phyloP scores from a whole-genome alignment of 2,113 vertebrate species.

The Periophthalmodon schlosseri region DNA sequence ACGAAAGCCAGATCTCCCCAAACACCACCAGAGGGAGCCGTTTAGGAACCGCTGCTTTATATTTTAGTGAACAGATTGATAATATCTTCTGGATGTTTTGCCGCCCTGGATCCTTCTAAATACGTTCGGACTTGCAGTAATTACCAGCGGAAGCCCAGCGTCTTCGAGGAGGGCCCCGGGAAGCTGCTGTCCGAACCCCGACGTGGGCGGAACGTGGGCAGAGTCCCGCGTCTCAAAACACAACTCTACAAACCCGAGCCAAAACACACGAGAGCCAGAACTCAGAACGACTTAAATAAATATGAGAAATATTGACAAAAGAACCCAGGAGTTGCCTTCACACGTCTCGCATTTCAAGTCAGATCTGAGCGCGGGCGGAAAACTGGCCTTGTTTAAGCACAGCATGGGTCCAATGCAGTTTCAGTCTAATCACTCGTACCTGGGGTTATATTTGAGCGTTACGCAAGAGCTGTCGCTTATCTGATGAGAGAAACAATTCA shows the following conservation, averaged over 20 bases:
- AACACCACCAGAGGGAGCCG: no score
- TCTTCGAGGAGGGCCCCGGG: neutral
- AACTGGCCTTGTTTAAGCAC: constrained; percentile 5
- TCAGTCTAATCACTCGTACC: neutral
- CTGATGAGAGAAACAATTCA: neutral
- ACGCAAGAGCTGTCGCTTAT: constrained; percentile 1
- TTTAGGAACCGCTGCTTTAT: neutral
- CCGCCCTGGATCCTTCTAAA: neutral
- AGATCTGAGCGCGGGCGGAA: neutral
- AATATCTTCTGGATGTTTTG: neutral
- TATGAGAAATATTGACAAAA: constrained; percentile 7
- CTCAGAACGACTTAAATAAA: constrained; percentile 5
- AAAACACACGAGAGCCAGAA: neutral
- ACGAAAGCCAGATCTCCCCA: no score
- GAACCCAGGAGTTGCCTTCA: neutral
- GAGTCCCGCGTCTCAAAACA: constrained; percentile 9
- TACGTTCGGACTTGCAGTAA: neutral
- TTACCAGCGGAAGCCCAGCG: neutral
- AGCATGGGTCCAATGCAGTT: neutral
- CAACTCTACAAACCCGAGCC: neutral
- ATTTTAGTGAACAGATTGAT: neutral
- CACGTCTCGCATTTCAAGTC: neutral
- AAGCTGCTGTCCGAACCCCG: neutral
- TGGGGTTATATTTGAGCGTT: neutral
- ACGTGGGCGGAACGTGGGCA: constrained; percentile 10